Base-by-base conservation (phyloP, 2,113 vertebrate species). In the Octodon degus region DNA sequence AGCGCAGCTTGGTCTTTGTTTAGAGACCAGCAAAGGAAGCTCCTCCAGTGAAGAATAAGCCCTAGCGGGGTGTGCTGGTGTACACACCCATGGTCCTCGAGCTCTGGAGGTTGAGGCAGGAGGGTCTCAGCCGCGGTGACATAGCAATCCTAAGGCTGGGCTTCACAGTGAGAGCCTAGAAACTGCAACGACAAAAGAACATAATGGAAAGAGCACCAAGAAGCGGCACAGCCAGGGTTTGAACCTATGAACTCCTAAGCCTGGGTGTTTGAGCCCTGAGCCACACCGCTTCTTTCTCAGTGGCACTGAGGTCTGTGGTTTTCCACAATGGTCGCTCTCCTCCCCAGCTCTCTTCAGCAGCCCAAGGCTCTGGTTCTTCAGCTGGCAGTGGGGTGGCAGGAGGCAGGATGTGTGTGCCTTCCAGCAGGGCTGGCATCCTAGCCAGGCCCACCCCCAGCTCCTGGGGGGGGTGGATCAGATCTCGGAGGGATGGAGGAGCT, bases 361-460 rank as follows among this genome's bases (percentile, higher is more conserved):
- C 22, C 25, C 37, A 65, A 89, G 25, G 40, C 32, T 53, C 20
- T 70, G 50, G 34, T 11, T 53, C 32, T 87, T 11, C 24, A 25
- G 27, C 4, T 40, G 11, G 76, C 34, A 24, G 13, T 10, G 80
- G 27, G n/a, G 58, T 62, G 72, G 50, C 19, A 30, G 79, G 67
- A 84, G 67, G 85, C 14, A 67, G 79, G 85, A 80, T 47, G 86
- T 50, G 34, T 89, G 86, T 58, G 86, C 65, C 81, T 89, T 74
- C 88, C 68, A 25, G 55, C 40, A 53, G 86, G 53, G 58, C 72
- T 86, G 84, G 86, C 90, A 30, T 86, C 60, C 87, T 89, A 93
- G 62, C 89, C 85, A 43, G 58, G 40, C 30, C 60, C 91, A 65
- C 37, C 25, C 77, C 43, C 27, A 77, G 72, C 22, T 86, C 92